Conservation (phyloP, 2,797 vertebrate genomes). For the Pseudomugil gertrudae region DNA sequence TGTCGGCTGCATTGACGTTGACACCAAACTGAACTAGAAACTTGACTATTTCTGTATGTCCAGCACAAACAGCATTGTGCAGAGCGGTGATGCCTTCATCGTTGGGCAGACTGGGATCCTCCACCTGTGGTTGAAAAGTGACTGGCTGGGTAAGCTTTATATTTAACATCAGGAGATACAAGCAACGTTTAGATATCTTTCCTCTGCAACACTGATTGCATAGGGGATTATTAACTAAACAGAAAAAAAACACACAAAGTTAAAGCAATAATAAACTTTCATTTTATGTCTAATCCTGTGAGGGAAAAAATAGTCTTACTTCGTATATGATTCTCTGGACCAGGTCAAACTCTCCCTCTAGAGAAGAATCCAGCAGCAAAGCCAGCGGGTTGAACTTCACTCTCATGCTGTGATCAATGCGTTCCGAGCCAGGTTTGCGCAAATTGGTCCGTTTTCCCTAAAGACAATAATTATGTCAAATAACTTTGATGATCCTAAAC, state of each 20-base stretch:
- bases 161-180: neutral
- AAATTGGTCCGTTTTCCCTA: constrained; percentile 97
- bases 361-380: constrained; percentile 93
- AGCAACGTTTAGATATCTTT: too few relatives aligned
- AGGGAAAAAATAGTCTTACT: constrained; percentile 72
- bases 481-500: neutral
- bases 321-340: constrained; percentile 98
- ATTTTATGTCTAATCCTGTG: neutral
- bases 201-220: too few relatives aligned
- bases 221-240: neutral
- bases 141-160: neutral
- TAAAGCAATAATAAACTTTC: too few relatives aligned
- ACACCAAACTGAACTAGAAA: constrained; percentile 97
- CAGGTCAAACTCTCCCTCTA: constrained; percentile 96
- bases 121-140: constrained; percentile 81
- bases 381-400: constrained; percentile 97
- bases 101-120: constrained; percentile 94
- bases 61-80: constrained; percentile 95
- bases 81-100: constrained; percentile 97
- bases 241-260: neutral
- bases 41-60: constrained; percentile 95
- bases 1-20: constrained; percentile 96
- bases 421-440: constrained; percentile 91
- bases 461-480: constrained; percentile 36
- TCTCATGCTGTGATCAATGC: constrained; percentile 92